Evolutionary conservation across 2,113 vertebrate genomes (phyloP).

Genomic region (Pelecanoides urinatrix): DNA sequence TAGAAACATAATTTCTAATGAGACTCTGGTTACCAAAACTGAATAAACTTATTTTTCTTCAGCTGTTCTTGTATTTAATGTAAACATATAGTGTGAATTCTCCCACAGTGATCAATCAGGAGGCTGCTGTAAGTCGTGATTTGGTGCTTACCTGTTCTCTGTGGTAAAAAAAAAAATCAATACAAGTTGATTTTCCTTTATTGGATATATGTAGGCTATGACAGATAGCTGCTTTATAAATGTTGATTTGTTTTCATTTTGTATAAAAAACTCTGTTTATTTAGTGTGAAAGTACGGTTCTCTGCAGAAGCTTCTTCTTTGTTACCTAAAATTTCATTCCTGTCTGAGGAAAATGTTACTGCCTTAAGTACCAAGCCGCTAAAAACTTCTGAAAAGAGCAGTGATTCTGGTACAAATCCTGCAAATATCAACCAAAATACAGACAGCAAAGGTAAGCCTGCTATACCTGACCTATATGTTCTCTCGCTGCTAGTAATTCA

Average conservation of each 20-base stretch:
- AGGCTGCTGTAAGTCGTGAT: neutral
- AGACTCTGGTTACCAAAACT: neutral
- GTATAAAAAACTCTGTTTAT: neutral
- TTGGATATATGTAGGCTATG: neutral
- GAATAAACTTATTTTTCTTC: neutral
- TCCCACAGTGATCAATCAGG: neutral
- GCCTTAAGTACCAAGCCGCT: neutral
- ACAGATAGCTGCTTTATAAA: neutral
- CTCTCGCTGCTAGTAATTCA: neutral
- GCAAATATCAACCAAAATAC: neutral
- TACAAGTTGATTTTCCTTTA: neutral
- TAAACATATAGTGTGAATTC: neutral
- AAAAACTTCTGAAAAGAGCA: neutral
- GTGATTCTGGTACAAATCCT: neutral
- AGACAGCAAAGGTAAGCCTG: constrained; percentile 8
- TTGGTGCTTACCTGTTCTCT: neutral
- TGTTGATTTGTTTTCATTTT: neutral
- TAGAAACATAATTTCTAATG: neutral
- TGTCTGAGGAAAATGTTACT: constrained; percentile 10
- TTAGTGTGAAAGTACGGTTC: constrained; percentile 74
- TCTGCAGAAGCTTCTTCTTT: constrained; percentile 55
- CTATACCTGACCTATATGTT: neutral
- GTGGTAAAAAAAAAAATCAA: neutral
- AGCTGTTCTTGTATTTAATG: neutral
- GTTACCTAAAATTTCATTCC: constrained; percentile 69